phyloP scores from a whole-genome alignment of 2,113 vertebrate genomes.

The Chloropsis hardwickii region DNA sequence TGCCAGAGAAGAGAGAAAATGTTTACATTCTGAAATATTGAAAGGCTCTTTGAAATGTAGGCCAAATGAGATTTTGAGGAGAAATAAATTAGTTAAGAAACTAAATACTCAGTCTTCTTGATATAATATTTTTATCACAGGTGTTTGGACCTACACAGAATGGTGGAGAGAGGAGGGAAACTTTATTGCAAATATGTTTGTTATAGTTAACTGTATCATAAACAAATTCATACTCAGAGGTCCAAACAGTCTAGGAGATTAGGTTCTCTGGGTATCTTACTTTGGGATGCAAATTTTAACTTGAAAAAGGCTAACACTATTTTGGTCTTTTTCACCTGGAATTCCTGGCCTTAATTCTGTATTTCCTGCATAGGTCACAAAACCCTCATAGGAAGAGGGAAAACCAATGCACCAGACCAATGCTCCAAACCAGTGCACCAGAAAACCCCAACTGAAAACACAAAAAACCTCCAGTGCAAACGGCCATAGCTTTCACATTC shows the following conservation, averaged over 20 bases:
- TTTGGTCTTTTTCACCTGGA: background rate
- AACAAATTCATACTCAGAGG: background rate
- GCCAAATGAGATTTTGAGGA: background rate
- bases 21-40: background rate
- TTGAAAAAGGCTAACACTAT: background rate
- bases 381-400: background rate
- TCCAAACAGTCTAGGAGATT: background rate
- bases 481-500: background rate
- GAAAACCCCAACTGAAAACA: rapidly evolving
- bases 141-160: background rate
- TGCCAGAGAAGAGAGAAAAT: background rate
- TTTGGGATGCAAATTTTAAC: background rate
- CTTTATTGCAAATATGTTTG: background rate
- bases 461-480: background rate
- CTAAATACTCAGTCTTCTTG: background rate
- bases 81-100: background rate
- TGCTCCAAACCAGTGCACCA: too few relatives aligned
- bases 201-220: background rate
- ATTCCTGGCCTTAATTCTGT: background rate
- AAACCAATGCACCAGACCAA: background rate
- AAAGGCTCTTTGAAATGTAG: background rate
- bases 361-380: background rate
- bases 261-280: background rate
- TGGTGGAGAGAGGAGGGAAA: rapidly evolving
- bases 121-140: background rate